Evolutionary conservation across 2,113 vertebrate genomes (phyloP), one percentile per base, ranked within the genome.

Genomic region (Elaphurus davidianus): DNA sequence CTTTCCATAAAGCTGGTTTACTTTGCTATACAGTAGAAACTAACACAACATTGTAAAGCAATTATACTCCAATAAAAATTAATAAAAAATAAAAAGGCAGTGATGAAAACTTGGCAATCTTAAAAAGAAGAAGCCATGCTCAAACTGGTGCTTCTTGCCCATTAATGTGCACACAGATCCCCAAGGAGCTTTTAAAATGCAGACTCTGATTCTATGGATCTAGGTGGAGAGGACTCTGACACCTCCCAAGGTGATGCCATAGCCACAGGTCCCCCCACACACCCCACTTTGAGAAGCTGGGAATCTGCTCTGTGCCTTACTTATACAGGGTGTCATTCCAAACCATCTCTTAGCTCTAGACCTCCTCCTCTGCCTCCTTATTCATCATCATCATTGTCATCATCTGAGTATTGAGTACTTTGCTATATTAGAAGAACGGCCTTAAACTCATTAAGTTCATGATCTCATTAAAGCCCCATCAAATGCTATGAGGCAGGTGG

Each of bases 161-260:
- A 10, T 5, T 30, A 30, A 12, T 33, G 23, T 3, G 12, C 40
- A 11, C 1, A 0, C 52, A 8, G 30, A 2, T 23, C 4, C 47
- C 3, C 4, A 19, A 43, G 85, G 47, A 15, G 33, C 50, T 81
- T 55, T 60, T 50, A 62, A 78, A 45, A 21, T 7, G 23, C 6
- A 33, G 60, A 67, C 28, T 33, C 30, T 79, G 84, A 84, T 11
- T 78, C 5, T 5, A 3, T 2, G 64, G n/a, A 9, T 54, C 13
- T 52, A 45, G 13, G 3, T 5, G 30, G 30, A 40, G 43, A 40
- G 36, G 57, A 4, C 5, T 4, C 60, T 36, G 2, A 86, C n/a
- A 6, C 16, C 50, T 64, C 12, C 23, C 6, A 2, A 25, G 55
- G 43, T 19, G 33, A n/a, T 17, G 8, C 2, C 30, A 4, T 25